These are phyloP conservation scores for Morone chrysops DNA, from an alignment of 2,113 vertebrate species.

Conservation along the genomic window DNA sequence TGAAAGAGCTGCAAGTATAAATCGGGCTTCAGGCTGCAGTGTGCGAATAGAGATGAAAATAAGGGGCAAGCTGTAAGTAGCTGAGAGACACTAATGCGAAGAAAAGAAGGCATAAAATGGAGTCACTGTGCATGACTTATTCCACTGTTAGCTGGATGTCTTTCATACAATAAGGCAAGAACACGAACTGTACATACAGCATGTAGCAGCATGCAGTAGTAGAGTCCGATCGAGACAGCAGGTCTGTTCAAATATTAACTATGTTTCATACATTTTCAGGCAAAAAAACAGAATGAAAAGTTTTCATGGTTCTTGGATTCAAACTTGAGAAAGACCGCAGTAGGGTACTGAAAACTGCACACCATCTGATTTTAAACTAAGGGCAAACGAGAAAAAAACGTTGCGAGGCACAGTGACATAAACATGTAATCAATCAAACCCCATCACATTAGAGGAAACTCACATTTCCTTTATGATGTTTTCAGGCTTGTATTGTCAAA, in stretches of 20 bases:
- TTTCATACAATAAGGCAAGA: neutral
- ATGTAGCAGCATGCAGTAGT: no score
- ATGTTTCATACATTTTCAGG: no score
- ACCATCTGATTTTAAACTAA: no score
- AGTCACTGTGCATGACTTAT: neutral
- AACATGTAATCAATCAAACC: no score
- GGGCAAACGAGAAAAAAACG: neutral
- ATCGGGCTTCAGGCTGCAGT: constrained; percentile 33
- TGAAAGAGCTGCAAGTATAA: constrained; percentile 56
- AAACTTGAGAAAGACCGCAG: no score
- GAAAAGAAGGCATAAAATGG: constrained; percentile 41
- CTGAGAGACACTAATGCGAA: constrained; percentile 1
- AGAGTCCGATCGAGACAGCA: no score
- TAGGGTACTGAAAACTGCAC: no score
- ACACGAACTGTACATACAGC: no score
- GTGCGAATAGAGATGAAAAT: constrained; percentile 25
- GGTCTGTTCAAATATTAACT: no score
- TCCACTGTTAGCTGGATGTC: neutral
- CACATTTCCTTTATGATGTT: constrained; percentile 1
- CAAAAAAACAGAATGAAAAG: no score
- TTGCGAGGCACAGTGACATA: neutral
- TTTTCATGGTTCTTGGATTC: no score
- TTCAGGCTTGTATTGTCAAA: neutral
- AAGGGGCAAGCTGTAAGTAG: constrained; percentile 3
- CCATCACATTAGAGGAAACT: neutral